Evolutionary conservation across 35 echinoderm and acorn worm species (phyloP).

Genomic region (Patiria miniata): DNA sequence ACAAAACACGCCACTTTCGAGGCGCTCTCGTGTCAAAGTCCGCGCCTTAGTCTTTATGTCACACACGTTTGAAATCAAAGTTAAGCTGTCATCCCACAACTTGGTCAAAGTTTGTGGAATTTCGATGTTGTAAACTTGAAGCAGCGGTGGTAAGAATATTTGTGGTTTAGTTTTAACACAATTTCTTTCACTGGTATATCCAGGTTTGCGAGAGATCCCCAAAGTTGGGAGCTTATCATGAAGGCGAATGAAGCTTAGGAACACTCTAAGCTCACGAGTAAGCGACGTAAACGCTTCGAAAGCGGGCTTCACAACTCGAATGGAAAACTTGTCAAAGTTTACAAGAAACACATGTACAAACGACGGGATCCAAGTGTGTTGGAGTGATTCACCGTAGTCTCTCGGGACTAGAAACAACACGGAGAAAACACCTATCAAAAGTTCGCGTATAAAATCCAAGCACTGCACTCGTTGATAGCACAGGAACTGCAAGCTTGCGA

Average conservation of each 20-base stretch:
- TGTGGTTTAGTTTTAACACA: neutral
- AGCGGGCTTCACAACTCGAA: neutral
- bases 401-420: neutral
- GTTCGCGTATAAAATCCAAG: slow-evolving; percentile 20
- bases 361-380: neutral
- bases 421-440: neutral
- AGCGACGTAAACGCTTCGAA: neutral
- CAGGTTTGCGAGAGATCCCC: neutral
- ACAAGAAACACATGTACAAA: neutral
- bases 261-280: neutral
- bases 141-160: neutral
- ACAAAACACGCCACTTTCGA: neutral
- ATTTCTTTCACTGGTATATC: neutral
- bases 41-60: neutral
- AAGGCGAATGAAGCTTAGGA: neutral
- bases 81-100: neutral
- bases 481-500: neutral
- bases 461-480: neutral
- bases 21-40: neutral
- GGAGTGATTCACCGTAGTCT: neutral
- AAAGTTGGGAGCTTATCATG: neutral
- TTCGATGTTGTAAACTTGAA: neutral
- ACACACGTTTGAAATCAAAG: neutral
- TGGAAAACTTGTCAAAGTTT: neutral
- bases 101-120: slow-evolving; percentile 5